phyloP scores from a whole-genome alignment of 2,113 vertebrate species.

The Oenanthe melanoleuca region DNA sequence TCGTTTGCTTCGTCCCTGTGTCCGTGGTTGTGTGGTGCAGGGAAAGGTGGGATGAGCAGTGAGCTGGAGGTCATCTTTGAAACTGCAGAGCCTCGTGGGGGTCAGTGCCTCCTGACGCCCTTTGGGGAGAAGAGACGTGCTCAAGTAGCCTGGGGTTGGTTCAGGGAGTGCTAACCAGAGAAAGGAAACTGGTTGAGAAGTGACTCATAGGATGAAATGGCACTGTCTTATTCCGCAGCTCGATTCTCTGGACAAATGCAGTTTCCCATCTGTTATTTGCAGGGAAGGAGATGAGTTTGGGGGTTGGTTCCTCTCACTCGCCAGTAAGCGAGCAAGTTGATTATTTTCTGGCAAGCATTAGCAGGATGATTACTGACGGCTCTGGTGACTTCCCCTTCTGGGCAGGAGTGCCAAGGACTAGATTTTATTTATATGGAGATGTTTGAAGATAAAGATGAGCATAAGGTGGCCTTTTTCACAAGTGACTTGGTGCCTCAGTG shows the following conservation, averaged over 20 bases:
- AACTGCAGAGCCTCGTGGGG: background rate
- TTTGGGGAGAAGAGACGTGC: background rate
- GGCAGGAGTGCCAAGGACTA: background rate
- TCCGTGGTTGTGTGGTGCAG: background rate
- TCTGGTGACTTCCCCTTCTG: slow-evolving; percentile 19
- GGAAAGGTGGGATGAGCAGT: rapidly evolving
- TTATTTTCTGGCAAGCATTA: slow-evolving; percentile 43
- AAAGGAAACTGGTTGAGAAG: background rate
- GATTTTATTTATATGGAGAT: slow-evolving; percentile 32
- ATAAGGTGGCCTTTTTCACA: slow-evolving; percentile 41
- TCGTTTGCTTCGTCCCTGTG: background rate
- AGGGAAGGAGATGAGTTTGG: slow-evolving; percentile 14
- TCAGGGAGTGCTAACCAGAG: background rate
- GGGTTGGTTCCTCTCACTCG: slow-evolving; percentile 33
- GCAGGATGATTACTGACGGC: background rate
- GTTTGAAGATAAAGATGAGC: slow-evolving; percentile 35
- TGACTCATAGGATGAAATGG: slow-evolving; percentile 52
- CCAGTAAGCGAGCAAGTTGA: slow-evolving; percentile 33
- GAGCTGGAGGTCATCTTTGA: background rate
- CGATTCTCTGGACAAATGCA: background rate
- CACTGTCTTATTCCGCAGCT: background rate
- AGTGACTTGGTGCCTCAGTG: background rate
- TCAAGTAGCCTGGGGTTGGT: background rate
- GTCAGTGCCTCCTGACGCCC: background rate
- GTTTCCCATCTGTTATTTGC: slow-evolving; percentile 62